Conservation (phyloP, 2,797 vertebrate species). For the Poecilia picta region DNA sequence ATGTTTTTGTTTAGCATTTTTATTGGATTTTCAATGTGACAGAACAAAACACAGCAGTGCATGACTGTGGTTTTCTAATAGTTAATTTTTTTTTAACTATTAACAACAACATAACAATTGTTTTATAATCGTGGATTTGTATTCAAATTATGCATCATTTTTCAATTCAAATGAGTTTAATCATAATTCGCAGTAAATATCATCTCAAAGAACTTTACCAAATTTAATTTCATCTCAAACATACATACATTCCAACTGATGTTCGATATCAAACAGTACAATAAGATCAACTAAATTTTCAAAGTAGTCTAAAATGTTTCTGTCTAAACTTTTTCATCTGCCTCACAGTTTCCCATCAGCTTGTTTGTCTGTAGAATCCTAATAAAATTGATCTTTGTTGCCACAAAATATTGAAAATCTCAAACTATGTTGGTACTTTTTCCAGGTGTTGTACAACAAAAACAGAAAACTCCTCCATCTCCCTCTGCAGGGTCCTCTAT, state of each 20-base stretch:
- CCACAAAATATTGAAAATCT: neutral
- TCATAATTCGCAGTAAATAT: too few species aligned
- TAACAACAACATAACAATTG: too few species aligned
- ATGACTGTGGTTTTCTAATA: neutral
- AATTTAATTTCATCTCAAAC: too few species aligned
- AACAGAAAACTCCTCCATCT: neutral
- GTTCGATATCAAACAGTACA: too few species aligned
- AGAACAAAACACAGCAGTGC: neutral
- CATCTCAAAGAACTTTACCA: too few species aligned
- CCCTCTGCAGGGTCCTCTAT: constrained; percentile 80
- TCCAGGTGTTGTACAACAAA: neutral
- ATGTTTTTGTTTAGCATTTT: neutral
- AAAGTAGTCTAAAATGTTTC: too few species aligned
- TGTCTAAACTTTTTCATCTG: neutral
- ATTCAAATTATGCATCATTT: neutral
- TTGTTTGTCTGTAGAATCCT: neutral
- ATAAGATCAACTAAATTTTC: too few species aligned
- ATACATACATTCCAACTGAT: too few species aligned
- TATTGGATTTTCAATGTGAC: neutral
- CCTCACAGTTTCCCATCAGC: neutral
- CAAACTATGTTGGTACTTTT: neutral
- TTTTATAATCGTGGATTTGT: neutral
- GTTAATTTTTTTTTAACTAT: neutral
- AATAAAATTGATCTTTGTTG: neutral
- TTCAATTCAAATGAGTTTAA: too few species aligned